phyloP scores from a whole-genome alignment of 2,113 vertebrate species.

The Chlamydotis undulata region DNA sequence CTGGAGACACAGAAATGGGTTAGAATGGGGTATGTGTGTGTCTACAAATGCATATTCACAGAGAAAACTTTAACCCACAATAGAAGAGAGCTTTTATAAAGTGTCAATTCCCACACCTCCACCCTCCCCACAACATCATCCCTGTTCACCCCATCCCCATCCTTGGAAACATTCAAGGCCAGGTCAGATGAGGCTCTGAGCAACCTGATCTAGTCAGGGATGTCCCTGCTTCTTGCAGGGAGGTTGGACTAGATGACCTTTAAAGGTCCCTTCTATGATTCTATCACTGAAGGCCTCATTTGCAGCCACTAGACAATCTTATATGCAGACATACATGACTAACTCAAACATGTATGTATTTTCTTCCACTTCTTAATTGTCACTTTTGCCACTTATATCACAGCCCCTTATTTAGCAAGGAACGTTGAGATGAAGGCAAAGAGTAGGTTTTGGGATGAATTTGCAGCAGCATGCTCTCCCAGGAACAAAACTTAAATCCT shows the following conservation, averaged over 20 bases:
- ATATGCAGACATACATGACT: neutral
- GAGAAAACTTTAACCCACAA: neutral
- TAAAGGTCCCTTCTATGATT: no score
- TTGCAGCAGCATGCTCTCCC: neutral
- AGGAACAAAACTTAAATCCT: neutral
- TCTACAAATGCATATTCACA: neutral
- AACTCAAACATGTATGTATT: neutral
- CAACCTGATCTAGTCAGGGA: no score
- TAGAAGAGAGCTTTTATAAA: neutral
- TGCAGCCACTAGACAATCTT: neutral
- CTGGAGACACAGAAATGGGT: constrained; percentile 72
- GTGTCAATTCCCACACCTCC: neutral
- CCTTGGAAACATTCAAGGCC: no score
- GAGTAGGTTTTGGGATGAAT: neutral
- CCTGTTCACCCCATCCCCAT: no score
- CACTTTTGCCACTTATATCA: neutral
- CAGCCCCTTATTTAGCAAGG: neutral
- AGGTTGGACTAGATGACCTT: no score
- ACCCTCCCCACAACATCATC: neutral
- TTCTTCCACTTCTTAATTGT: neutral
- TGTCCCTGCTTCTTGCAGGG: no score
- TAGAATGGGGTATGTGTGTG: neutral
- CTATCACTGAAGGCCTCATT: neutral
- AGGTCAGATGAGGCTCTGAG: no score
- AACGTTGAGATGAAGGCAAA: neutral